Percentiles rank a stretch among this genome's conserved stretches.
These are phyloP conservation scores for Nycteola revayana DNA, from an alignment of 2,888 invertebrate genomes.

Conservation along the genomic window DNA sequence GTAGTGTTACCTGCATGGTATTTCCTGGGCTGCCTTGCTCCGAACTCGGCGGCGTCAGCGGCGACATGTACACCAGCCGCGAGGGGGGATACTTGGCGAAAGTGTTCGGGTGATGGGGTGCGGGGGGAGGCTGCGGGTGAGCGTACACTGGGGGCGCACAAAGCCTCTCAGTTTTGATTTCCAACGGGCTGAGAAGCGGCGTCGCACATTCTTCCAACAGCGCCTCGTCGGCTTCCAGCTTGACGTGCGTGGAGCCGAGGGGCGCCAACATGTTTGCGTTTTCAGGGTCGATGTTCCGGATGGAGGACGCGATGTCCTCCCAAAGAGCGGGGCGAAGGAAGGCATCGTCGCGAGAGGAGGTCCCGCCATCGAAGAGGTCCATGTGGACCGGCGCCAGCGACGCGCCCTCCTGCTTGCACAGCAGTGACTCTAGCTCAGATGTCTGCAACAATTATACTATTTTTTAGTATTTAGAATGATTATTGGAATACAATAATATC, in stretches of 20 bases:
- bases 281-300: slow-evolving; percentile 94
- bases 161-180: slow-evolving; percentile 89
- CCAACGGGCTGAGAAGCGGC: slow-evolving; percentile 88
- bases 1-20: slow-evolving; percentile 78
- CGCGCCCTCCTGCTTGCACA: slow-evolving; percentile 88
- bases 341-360: slow-evolving; percentile 88
- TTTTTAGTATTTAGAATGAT: too few species aligned
- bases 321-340: slow-evolving; percentile 93
- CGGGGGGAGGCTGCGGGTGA: slow-evolving; percentile 57
- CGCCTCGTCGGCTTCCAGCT: slow-evolving; percentile 87
- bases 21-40: slow-evolving; percentile 93
- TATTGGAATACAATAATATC: too few species aligned
- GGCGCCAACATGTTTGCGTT: slow-evolving; percentile 93
- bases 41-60: slow-evolving; percentile 93
- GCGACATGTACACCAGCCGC: slow-evolving; percentile 88
- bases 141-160: slow-evolving; percentile 80
- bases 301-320: slow-evolving; percentile 96
- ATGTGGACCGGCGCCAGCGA: slow-evolving; percentile 83
- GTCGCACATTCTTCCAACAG: slow-evolving; percentile 84
- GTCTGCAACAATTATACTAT: slow-evolving; percentile 79
- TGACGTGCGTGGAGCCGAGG: slow-evolving; percentile 86
- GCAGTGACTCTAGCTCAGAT: slow-evolving; percentile 90
- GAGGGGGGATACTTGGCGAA: slow-evolving; percentile 73
- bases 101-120: slow-evolving; percentile 57
- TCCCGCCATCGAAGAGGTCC: slow-evolving; percentile 78